Percentiles rank a stretch among this genome's conserved stretches.
These are phyloP conservation scores for Carduelis carduelis DNA, from an alignment of 2,797 vertebrate genomes.

Conservation along the genomic window DNA sequence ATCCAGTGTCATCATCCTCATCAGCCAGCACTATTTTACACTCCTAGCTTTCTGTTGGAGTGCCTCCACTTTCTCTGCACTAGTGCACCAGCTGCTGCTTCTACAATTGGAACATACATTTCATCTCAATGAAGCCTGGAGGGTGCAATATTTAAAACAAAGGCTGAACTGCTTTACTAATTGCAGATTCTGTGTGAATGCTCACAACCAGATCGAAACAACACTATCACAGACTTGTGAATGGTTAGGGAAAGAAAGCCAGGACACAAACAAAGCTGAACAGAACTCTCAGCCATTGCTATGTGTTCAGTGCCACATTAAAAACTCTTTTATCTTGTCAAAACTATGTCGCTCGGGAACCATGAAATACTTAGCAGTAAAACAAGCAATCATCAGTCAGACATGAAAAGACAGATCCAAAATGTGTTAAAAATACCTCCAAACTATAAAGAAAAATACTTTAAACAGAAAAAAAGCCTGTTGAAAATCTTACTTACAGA, in stretches of 20 bases:
- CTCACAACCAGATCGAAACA: background rate
- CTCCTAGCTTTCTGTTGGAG: background rate
- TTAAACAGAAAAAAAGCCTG: background rate
- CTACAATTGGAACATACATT: background rate
- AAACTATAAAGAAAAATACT: background rate
- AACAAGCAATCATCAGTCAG: background rate
- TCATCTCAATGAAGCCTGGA: background rate
- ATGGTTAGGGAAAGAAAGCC: background rate
- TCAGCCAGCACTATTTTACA: background rate
- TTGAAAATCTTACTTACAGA: background rate
- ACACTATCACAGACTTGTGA: background rate
- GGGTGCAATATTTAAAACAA: background rate
- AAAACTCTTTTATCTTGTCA: background rate
- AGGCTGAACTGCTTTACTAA: background rate
- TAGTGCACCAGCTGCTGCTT: background rate
- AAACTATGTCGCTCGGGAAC: background rate
- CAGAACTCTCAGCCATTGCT: background rate
- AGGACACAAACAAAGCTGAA: background rate
- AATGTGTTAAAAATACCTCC: background rate
- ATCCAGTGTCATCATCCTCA: background rate
- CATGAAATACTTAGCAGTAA: background rate
- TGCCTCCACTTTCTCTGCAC: background rate
- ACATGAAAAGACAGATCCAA: background rate
- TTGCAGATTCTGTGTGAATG: background rate
- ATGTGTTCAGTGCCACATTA: background rate